phyloP scores from a whole-genome alignment of 1,140 invertebrate genomes.

The Palaemon carinicauda region DNA sequence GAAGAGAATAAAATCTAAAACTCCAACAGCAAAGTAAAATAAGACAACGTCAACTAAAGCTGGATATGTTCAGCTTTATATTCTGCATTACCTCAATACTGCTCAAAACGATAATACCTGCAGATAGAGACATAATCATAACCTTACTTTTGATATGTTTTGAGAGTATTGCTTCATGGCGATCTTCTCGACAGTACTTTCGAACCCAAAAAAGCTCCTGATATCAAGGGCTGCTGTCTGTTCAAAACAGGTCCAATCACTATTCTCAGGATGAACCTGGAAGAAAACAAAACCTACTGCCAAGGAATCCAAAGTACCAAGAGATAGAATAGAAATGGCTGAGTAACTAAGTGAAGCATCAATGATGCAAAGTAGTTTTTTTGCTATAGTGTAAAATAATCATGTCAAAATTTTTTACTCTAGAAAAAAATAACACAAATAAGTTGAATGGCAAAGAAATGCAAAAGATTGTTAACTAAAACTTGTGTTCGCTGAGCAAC shows the following conservation, averaged over 20 bases:
- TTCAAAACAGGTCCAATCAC: conserved; percentile 97
- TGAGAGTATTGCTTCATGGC: conserved; percentile 96
- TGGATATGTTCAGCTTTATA: no score
- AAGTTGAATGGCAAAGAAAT: no score
- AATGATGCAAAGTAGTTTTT: neutral
- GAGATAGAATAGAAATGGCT: neutral
- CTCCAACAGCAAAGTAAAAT: no score
- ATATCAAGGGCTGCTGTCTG: conserved; percentile 93
- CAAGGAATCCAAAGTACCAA: neutral
- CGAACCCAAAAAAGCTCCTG: conserved; percentile 96
- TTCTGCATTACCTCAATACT: neutral
- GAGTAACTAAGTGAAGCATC: neutral
- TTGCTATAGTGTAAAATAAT: neutral
- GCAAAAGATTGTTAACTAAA: no score
- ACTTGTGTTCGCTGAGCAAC: no score
- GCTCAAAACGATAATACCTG: neutral
- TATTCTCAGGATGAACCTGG: conserved; percentile 93
- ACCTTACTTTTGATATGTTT: conserved; percentile 83
- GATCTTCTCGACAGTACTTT: conserved; percentile 93
- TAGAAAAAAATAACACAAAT: no score
- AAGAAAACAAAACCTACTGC: conserved; percentile 41
- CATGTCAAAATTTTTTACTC: no score
- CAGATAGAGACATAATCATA: neutral
- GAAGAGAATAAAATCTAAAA: no score
- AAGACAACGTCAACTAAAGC: no score